Evolutionary conservation across 1,140 invertebrate species (phyloP).

Genomic region (Kradibia gibbosae): DNA sequence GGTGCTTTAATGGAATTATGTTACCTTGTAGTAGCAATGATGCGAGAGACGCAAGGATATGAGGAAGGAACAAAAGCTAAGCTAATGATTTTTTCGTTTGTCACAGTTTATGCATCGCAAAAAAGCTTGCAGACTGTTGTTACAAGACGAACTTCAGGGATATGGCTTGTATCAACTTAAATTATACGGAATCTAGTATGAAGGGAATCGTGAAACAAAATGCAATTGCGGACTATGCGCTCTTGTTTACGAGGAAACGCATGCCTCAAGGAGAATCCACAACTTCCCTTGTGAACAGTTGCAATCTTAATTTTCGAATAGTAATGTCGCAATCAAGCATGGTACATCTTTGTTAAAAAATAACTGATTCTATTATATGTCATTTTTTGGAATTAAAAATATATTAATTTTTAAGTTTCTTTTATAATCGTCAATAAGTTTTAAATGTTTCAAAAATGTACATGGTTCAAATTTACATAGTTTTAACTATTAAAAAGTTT

Average conservation of each 20-base stretch:
- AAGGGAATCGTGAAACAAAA: conserved; percentile 22
- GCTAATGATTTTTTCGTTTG: background rate
- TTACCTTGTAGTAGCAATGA: background rate
- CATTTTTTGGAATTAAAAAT: no score
- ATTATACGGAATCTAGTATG: conserved; percentile 32
- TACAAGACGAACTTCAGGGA: background rate
- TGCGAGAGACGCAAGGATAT: background rate
- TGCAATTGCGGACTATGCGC: background rate
- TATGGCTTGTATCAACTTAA: conserved; percentile 45
- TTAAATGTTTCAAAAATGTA: no score
- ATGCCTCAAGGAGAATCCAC: conserved; percentile 1
- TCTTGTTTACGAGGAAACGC: conserved; percentile 12
- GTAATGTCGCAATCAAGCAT: no score
- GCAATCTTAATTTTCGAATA: no score
- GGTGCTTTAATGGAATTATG: background rate
- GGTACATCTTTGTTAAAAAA: no score
- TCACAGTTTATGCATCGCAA: conserved; percentile 6
- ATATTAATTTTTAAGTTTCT: no score
- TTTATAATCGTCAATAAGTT: no score
- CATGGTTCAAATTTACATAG: no score
- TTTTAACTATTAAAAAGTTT: no score
- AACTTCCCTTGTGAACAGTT: conserved; percentile 36
- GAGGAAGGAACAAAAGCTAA: background rate
- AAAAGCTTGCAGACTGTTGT: background rate
- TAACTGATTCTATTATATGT: no score